Percentiles rank a stretch among this genome's conserved stretches.
phyloP scores from a whole-genome alignment of 2,113 vertebrate genomes.

The Saccopteryx bilineata region DNA sequence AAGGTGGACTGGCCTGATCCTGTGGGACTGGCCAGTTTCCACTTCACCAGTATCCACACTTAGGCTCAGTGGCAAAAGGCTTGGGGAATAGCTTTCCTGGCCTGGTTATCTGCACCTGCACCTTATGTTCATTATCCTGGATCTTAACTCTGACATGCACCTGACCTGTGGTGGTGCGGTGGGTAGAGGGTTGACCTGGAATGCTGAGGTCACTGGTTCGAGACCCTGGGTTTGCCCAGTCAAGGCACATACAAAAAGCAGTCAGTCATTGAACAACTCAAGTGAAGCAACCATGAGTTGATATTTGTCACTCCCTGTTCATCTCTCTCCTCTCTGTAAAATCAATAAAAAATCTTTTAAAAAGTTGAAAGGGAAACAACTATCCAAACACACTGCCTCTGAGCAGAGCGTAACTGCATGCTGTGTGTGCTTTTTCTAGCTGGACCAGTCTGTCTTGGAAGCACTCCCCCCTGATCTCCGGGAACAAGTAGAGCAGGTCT shows the following conservation, averaged over 20 bases:
- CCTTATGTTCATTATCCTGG: background rate
- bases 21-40: no score
- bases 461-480: conserved; percentile 95
- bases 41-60: background rate
- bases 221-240: no score
- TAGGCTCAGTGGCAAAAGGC: background rate
- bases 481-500: conserved; percentile 94
- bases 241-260: no score
- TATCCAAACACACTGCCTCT: background rate
- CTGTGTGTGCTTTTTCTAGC: conserved; percentile 84
- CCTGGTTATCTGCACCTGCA: background rate
- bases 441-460: conserved; percentile 96
- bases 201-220: no score
- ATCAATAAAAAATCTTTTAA: no score
- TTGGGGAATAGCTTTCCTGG: background rate
- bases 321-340: no score
- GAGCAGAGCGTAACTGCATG: background rate
- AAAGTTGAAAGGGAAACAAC: no score
- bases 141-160: background rate
- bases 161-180: no score
- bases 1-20: background rate
- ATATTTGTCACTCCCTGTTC: no score
- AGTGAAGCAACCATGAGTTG: no score
- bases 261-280: no score
- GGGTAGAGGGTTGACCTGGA: no score